A percentile compares a stretch with the other conserved stretches of the same genome.
Conservation (phyloP, 2,888 invertebrate species). For the Dilophus febrilis region DNA sequence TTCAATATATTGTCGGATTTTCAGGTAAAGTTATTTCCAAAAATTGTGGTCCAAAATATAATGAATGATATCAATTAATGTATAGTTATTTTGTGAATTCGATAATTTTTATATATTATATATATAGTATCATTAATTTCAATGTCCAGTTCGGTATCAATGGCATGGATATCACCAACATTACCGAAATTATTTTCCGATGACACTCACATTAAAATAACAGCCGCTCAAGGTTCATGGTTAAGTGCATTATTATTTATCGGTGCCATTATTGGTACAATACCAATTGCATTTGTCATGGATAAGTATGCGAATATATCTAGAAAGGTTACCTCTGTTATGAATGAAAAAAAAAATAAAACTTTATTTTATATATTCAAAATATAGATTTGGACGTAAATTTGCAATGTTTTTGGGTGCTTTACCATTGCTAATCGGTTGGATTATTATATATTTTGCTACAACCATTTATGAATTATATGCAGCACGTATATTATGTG, state of each 20-base stretch:
- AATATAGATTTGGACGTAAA: slow-evolving; percentile 41
- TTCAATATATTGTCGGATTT: no score
- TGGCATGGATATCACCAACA: slow-evolving; percentile 44
- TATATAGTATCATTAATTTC: slow-evolving; percentile 36
- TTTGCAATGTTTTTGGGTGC: slow-evolving; percentile 41
- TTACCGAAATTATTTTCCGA: slow-evolving; percentile 34
- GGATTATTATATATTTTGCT: slow-evolving; percentile 44
- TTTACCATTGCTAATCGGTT: slow-evolving; percentile 42
- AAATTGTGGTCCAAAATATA: no score
- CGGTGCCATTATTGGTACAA: slow-evolving; percentile 42
- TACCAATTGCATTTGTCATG: slow-evolving; percentile 43
- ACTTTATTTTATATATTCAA: background rate
- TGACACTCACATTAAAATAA: slow-evolving; percentile 35
- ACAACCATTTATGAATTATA: slow-evolving; percentile 38
- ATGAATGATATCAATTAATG: no score
- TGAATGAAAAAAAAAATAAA: background rate
- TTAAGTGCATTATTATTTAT: slow-evolving; percentile 45
- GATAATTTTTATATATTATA: no score
- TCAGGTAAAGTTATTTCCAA: no score
- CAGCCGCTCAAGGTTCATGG: slow-evolving; percentile 41
- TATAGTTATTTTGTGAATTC: no score
- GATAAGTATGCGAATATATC: slow-evolving; percentile 24
- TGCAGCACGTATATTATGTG: slow-evolving; percentile 41
- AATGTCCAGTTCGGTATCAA: slow-evolving; percentile 36
- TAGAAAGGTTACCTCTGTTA: background rate